Evolutionary conservation across 2,888 invertebrate species (phyloP), one percentile per base, ranked within the genome.

Genomic region (Agrochola lota): DNA sequence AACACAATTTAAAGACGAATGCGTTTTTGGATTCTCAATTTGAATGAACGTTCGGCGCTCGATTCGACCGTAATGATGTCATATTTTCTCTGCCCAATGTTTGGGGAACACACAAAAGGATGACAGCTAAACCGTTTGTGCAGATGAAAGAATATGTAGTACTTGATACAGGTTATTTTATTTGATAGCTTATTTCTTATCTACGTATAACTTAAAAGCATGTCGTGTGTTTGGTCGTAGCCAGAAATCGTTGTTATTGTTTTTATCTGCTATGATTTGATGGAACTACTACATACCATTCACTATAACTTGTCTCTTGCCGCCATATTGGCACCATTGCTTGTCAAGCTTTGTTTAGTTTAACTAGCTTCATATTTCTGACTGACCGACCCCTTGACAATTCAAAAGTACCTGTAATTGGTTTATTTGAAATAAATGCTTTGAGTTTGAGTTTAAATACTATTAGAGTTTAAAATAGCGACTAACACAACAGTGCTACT

Each of bases 1-100:
- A 96, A 94, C 93, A 95, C 96, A 96, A 96, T 96, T 96, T 96
- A 93, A 94, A 95, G 94, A 95, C 92, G 94, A 94, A 96, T 96
- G 94, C 90, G 91, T 91, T 93, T 93, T 92, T 91, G 90, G 93
- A 94, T 94, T 93, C 90, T 89, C 94, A 94, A 94, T 96, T 94
- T 94, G 92, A 93, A 93, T 93, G 92, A 92, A 91, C 92, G 92
- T 94, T 91, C 90, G 90, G 92, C 87, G 87, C 88, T 87, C 91
- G 91, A 92, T 94, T 94, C 91, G 90, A 92, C 91, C 91, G 92
- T 93, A 93, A 95, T 92, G 92, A 89, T 88, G 91, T 91, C 92
- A 95, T 95, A 93, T 94, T 93, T 95, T 87, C 78, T 87, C 85
- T 77, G 80, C 73, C 77, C 75, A 52, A 71, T 81, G 82, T 83